A percentile compares a stretch with the other conserved stretches of the same genome.
Conservation (phyloP, 2,113 vertebrate species). For the Paracanthobrama guichenoti region DNA sequence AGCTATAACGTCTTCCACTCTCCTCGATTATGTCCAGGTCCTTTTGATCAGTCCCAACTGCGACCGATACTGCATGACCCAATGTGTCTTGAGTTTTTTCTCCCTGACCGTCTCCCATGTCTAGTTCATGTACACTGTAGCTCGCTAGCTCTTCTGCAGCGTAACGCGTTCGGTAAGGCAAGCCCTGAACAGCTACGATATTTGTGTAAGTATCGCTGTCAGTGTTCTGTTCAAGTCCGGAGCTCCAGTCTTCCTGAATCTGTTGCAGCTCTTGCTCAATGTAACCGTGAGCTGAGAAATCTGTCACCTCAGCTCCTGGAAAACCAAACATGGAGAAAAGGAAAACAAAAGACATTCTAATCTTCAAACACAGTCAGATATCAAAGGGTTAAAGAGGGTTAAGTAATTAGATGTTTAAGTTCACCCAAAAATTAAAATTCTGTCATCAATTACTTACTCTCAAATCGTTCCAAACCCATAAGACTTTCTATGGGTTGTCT, state of each 20-base stretch:
- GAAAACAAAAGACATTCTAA: neutral
- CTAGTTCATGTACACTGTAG: slow-evolving; percentile 64
- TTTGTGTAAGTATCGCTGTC: slow-evolving; percentile 59
- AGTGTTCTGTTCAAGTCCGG: slow-evolving; percentile 58
- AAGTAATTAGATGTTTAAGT: neutral
- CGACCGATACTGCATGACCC: slow-evolving; percentile 56
- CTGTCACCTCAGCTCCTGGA: slow-evolving; percentile 60
- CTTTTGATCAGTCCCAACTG: slow-evolving; percentile 60
- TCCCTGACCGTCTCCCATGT: slow-evolving; percentile 64
- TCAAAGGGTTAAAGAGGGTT: neutral
- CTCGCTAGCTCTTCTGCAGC: slow-evolving; percentile 64
- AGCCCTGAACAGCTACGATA: slow-evolving; percentile 55
- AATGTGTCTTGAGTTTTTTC: slow-evolving; percentile 59
- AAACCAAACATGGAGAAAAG: neutral
- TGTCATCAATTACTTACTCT: too few species aligned
- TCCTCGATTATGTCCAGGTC: slow-evolving; percentile 55
- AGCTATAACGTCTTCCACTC: slow-evolving; percentile 60
- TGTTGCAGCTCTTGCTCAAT: slow-evolving; percentile 66
- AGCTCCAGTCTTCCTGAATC: slow-evolving; percentile 67
- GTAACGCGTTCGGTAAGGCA: slow-evolving; percentile 66
- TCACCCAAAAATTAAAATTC: too few species aligned
- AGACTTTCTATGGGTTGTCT: too few species aligned
- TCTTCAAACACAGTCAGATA: neutral
- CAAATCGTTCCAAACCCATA: too few species aligned
- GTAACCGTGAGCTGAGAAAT: slow-evolving; percentile 63